Evolutionary conservation across 1,140 invertebrate genomes (phyloP).

Genomic region (Oncopodura yosiiana): DNA sequence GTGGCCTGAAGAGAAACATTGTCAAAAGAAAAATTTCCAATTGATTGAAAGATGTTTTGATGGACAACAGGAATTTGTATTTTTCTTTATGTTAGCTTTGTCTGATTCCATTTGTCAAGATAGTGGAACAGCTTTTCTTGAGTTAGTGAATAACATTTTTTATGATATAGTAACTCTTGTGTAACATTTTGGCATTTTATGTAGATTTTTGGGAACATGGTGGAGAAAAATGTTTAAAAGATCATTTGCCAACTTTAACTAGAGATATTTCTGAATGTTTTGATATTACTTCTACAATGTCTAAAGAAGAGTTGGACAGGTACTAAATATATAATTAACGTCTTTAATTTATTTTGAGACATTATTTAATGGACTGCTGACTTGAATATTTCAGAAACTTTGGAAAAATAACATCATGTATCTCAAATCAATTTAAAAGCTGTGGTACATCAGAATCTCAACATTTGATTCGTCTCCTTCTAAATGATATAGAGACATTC

Average conservation of each 20-base stretch:
- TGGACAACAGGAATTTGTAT: conserved; percentile 17
- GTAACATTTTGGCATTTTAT: neutral
- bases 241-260: conserved; percentile 15
- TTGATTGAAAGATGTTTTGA: conserved; percentile 21
- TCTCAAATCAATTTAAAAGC: conserved; percentile 8
- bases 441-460: neutral
- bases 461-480: neutral
- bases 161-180: neutral
- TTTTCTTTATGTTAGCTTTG: conserved; percentile 21
- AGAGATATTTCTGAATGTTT: conserved; percentile 16
- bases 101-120: conserved; percentile 18
- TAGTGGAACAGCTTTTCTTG: conserved; percentile 8
- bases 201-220: conserved; percentile 20
- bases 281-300: conserved; percentile 9
- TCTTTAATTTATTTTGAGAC: neutral
- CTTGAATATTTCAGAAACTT: conserved; percentile 7
- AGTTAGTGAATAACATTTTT: conserved; percentile 1
- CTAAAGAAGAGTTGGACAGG: conserved; percentile 18
- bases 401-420: conserved; percentile 13
- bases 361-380: neutral
- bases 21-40: conserved; percentile 16
- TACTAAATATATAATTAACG: neutral
- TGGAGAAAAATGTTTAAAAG: conserved; percentile 14
- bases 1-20: conserved; percentile 7
- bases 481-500: conserved; percentile 9